Percentiles rank a stretch among this genome's conserved stretches.
Conservation (phyloP, 2,888 invertebrate species). For the Erebia palarica region DNA sequence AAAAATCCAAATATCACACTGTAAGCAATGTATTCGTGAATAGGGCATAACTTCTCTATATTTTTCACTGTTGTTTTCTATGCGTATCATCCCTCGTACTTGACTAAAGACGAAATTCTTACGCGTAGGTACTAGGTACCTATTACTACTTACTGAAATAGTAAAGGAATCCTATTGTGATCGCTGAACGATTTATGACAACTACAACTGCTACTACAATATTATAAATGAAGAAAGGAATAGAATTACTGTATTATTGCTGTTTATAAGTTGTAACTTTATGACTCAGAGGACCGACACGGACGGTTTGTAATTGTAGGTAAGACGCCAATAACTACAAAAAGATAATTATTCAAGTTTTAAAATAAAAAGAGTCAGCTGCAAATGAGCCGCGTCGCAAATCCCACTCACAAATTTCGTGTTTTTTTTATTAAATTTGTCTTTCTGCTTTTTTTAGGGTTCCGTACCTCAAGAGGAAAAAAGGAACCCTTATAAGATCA, state of each 20-base stretch:
- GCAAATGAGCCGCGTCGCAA: not conserved
- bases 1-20: no score
- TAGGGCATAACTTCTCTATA: not conserved
- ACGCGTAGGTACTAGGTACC: conserved; percentile 40
- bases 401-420: no score
- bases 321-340: not conserved
- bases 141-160: conserved; percentile 49
- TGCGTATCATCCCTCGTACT: not conserved
- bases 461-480: no score
- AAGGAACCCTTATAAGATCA: no score
- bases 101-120: conserved; percentile 49
- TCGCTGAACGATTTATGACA: conserved; percentile 68
- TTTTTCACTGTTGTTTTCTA: not conserved
- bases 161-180: conserved; percentile 73
- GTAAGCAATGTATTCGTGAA: not conserved
- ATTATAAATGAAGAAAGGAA: conserved; percentile 36
- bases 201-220: conserved; percentile 50
- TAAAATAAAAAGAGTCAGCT: not conserved
- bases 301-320: no score
- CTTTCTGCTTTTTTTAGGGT: no score
- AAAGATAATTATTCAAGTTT: not conserved
- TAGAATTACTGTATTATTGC: conserved; percentile 45
- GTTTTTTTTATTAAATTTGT: no score
- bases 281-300: conserved; percentile 41
- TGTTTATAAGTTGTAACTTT: conserved; percentile 34